phyloP scores from a whole-genome alignment of 2,888 invertebrate species.

The Diarsia dahlii region DNA sequence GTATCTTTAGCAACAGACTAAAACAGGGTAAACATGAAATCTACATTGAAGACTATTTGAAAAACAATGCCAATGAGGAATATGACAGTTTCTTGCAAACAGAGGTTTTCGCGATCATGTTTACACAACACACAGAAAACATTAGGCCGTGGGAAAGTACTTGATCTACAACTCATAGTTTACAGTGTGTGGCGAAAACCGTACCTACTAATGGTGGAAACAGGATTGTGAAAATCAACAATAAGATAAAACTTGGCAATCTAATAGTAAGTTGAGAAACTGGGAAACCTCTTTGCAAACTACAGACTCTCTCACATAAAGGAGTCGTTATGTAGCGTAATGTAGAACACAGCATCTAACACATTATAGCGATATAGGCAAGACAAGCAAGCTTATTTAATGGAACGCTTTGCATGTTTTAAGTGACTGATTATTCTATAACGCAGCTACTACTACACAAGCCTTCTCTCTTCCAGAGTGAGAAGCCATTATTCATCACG shows the following conservation, averaged over 20 bases:
- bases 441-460: too few species aligned
- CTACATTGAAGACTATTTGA: slow-evolving; percentile 15
- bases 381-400: too few species aligned
- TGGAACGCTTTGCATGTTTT: too few species aligned
- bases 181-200: slow-evolving; percentile 29
- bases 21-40: not conserved
- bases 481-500: too few species aligned
- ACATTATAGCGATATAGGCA: too few species aligned
- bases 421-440: too few species aligned
- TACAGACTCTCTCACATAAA: not conserved
- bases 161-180: slow-evolving; percentile 25
- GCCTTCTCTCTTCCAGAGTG: too few species aligned
- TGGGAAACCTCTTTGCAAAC: not conserved
- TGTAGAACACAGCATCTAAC: not conserved
- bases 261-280: not conserved
- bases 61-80: slow-evolving; percentile 11
- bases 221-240: slow-evolving; percentile 25
- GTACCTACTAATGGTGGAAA: slow-evolving; percentile 21
- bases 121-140: slow-evolving; percentile 43
- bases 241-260: not conserved
- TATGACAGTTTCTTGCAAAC: slow-evolving; percentile 11
- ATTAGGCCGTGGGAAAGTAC: slow-evolving; percentile 50
- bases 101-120: slow-evolving; percentile 22
- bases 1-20: not conserved
- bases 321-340: not conserved